These are phyloP conservation scores for Hemicrepidius hirtus DNA, from an alignment of 2,888 invertebrate species.

Conservation along the genomic window DNA sequence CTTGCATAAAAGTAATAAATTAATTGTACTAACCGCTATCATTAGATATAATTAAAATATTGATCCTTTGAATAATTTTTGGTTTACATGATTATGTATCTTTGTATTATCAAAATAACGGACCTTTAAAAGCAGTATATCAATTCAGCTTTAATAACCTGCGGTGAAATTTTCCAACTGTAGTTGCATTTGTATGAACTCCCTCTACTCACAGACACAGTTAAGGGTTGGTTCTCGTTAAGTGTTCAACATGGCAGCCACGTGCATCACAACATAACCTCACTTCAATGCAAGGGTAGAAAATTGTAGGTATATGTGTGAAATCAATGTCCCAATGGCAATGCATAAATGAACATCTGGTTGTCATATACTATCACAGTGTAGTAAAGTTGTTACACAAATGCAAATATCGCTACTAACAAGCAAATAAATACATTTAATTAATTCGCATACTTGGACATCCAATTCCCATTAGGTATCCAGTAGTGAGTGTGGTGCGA, in stretches of 20 bases:
- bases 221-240: slow-evolving; percentile 3
- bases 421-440: slow-evolving; percentile 41
- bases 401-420: slow-evolving; percentile 32
- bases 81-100: too few relatives aligned
- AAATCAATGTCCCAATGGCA: too few relatives aligned
- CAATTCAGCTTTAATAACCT: not conserved
- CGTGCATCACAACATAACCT: slow-evolving; percentile 49
- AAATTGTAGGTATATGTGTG: slow-evolving; percentile 6
- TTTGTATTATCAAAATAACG: too few relatives aligned
- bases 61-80: too few relatives aligned
- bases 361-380: not conserved
- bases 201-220: not conserved
- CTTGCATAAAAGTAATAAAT: too few relatives aligned
- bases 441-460: slow-evolving; percentile 51
- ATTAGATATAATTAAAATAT: too few relatives aligned
- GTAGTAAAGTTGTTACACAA: slow-evolving; percentile 1
- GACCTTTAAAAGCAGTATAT: not conserved
- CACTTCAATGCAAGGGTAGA: slow-evolving; percentile 20
- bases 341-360: too few relatives aligned
- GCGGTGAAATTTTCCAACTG: too few relatives aligned
- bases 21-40: too few relatives aligned
- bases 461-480: slow-evolving; percentile 33
- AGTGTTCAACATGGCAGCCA: slow-evolving; percentile 41
- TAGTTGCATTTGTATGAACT: not conserved
- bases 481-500: slow-evolving; percentile 31